Evolutionary conservation across 1,140 invertebrate species (phyloP).

Genomic region (Aphidius gifuensis): DNA sequence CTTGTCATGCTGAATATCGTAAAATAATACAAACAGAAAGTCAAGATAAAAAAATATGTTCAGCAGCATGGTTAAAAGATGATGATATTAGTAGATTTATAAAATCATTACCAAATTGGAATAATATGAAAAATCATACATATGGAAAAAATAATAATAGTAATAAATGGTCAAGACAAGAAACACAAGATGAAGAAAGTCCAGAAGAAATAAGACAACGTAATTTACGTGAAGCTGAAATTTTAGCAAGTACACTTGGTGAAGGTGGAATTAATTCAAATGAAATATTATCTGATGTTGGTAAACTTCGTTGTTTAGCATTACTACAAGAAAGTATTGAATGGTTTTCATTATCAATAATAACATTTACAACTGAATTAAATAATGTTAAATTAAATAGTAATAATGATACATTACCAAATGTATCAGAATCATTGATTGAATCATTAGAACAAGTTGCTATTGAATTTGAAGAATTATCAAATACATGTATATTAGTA

Average conservation of each 20-base stretch:
- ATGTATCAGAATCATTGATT: slow-evolving; percentile 39
- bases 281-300: slow-evolving; percentile 78
- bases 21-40: slow-evolving; percentile 77
- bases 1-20: slow-evolving; percentile 70
- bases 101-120: slow-evolving; percentile 82
- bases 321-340: slow-evolving; percentile 90
- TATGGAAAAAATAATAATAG: slow-evolving; percentile 28
- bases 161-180: slow-evolving; percentile 49
- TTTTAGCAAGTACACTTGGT: slow-evolving; percentile 82
- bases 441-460: slow-evolving; percentile 60
- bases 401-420: slow-evolving; percentile 35
- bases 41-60: slow-evolving; percentile 77
- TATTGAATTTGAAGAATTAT: slow-evolving; percentile 80
- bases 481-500: slow-evolving; percentile 86
- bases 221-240: slow-evolving; percentile 86
- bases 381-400: slow-evolving; percentile 33
- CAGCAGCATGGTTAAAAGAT: slow-evolving; percentile 89
- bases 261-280: slow-evolving; percentile 80
- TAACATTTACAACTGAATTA: slow-evolving; percentile 36
- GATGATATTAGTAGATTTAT: slow-evolving; percentile 90
- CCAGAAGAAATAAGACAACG: slow-evolving; percentile 76
- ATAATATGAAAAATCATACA: slow-evolving; percentile 64
- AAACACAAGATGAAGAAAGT: slow-evolving; percentile 65
- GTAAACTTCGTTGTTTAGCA: slow-evolving; percentile 76
- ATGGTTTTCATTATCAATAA: slow-evolving; percentile 48